phyloP scores from a whole-genome alignment of 2,888 invertebrate genomes.

The Eilema griseolum region DNA sequence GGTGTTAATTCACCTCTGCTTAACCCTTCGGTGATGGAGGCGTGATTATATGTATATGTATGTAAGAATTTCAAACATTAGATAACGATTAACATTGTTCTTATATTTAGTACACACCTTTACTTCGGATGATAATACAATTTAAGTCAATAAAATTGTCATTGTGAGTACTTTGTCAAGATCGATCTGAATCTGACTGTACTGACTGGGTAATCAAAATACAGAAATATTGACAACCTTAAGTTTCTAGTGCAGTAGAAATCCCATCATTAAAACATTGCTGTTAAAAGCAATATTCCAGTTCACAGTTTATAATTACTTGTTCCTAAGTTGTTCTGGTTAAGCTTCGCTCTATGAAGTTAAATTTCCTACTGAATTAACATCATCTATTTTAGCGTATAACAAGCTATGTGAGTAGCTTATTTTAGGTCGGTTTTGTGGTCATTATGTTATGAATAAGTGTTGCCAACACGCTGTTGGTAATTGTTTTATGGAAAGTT shows the following conservation, averaged over 20 bases:
- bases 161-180: no score
- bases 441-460: conserved; percentile 29
- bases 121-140: no score
- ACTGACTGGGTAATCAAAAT: background rate
- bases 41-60: no score
- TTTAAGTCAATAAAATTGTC: no score
- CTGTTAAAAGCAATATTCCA: conserved; percentile 48
- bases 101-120: no score
- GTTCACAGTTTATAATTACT: conserved; percentile 44
- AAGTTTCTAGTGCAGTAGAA: conserved; percentile 13
- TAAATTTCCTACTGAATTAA: conserved; percentile 42
- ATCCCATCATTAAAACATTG: conserved; percentile 15
- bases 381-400: conserved; percentile 30
- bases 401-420: conserved; percentile 36
- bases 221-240: background rate
- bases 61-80: no score
- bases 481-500: background rate
- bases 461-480: background rate
- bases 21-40: no score
- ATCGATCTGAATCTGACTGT: no score
- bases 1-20: no score
- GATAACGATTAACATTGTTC: no score
- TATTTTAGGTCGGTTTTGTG: conserved; percentile 37
- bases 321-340: conserved; percentile 46
- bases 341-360: conserved; percentile 25